A percentile compares a stretch with the other conserved stretches of the same genome.
These are phyloP conservation scores for Prietella phreatophila DNA, from an alignment of 2,113 vertebrate genomes.

Conservation along the genomic window DNA sequence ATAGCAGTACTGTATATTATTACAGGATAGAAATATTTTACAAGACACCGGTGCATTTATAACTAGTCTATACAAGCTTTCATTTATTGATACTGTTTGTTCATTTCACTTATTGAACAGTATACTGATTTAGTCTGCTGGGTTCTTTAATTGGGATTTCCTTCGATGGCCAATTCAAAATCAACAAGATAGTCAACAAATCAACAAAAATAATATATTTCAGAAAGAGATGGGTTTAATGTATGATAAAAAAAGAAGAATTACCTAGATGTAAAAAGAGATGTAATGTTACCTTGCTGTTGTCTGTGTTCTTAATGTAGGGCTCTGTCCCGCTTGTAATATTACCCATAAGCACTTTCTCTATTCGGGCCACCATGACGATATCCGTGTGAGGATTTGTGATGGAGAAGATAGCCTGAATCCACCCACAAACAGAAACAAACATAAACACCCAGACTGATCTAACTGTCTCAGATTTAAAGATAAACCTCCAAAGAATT, in stretches of 20 bases:
- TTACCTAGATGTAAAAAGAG: not conserved
- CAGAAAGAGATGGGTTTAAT: not conserved
- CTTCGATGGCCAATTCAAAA: not conserved
- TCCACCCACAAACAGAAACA: slow-evolving; percentile 15
- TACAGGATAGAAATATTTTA: not conserved
- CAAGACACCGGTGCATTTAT: not conserved
- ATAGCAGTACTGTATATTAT: not conserved
- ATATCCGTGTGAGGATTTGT: slow-evolving; percentile 93
- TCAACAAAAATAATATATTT: not conserved
- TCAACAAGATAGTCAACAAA: not conserved
- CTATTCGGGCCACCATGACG: slow-evolving; percentile 90
- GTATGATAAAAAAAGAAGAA: not conserved
- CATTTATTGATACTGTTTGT: not conserved
- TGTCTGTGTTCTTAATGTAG: slow-evolving; percentile 95
- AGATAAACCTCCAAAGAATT: slow-evolving; percentile 12
- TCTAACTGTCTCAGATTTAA: not conserved
- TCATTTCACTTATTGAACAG: no score
- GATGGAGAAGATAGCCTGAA: slow-evolving; percentile 91
- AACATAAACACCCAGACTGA: slow-evolving; percentile 3
- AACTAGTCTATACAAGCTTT: not conserved
- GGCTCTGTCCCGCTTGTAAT: slow-evolving; percentile 88
- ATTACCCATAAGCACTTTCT: slow-evolving; percentile 94
- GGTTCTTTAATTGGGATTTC: not conserved
- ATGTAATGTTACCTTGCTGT: slow-evolving; percentile 81
- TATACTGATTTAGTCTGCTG: no score